phyloP scores from a whole-genome alignment of 2,113 vertebrate species.

The Gadus macrocephalus region DNA sequence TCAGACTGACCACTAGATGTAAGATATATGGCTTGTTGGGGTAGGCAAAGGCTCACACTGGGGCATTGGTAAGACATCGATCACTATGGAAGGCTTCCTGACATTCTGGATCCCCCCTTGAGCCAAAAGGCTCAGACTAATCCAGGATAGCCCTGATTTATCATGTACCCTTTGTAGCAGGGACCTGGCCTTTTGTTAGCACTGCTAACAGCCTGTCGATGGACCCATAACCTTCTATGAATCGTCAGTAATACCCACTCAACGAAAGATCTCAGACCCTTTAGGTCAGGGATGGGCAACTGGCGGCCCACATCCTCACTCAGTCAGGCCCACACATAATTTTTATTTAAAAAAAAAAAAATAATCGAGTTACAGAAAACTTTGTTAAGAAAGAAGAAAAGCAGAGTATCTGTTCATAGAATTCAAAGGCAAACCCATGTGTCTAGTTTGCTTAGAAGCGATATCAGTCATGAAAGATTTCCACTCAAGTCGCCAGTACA shows the following conservation, averaged over 20 bases:
- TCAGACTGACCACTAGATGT: neutral
- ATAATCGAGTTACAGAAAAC: too few species aligned
- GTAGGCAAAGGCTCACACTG: slow-evolving; percentile 2
- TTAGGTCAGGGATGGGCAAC: neutral
- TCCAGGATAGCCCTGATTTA: neutral
- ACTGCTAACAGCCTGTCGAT: neutral
- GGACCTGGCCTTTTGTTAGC: neutral
- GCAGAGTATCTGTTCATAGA: too few species aligned
- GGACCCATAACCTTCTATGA: neutral
- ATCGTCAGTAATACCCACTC: neutral
- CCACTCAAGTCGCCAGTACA: too few species aligned
- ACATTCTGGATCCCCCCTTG: slow-evolving; percentile 1
- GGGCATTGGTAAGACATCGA: neutral
- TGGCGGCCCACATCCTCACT: too few species aligned
- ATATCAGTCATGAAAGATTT: too few species aligned
- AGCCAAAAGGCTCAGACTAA: neutral
- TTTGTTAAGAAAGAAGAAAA: too few species aligned
- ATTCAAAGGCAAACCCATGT: too few species aligned
- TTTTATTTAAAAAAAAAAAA: too few species aligned
- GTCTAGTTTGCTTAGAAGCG: too few species aligned
- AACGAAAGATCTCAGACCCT: neutral
- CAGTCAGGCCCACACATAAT: too few species aligned
- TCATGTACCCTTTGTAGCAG: neutral
- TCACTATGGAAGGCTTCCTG: neutral
- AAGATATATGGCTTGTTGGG: slow-evolving; percentile 5